Evolutionary conservation across 2,113 vertebrate genomes (phyloP), one percentile per base, ranked within the genome.

Genomic region (Glaucidium brasilianum): DNA sequence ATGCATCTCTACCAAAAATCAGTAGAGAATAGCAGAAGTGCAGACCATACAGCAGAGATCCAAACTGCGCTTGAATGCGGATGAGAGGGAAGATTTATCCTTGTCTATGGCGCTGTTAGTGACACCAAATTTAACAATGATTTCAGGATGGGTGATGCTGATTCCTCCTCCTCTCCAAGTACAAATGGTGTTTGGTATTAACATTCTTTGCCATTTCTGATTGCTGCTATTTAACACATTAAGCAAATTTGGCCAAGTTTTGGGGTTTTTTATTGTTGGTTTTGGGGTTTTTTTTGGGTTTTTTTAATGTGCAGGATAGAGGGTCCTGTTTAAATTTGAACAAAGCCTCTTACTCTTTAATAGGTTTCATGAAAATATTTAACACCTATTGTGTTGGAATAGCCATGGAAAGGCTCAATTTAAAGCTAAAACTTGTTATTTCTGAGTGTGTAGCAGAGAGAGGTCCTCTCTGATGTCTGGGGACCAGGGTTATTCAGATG

Each of bases 51-150:
- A 83, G 50, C 1, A 8, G 20, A 30, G 78, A 9, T 52, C n/a
- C 27, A 63, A 85, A 62, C 34, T 0, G 2, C 0, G 0, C 75
- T 43, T 87, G 71, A 94, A 88, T 5, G 37, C 0, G 4, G 56
- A 88, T 96, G 69, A 93, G 62, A 85, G 34, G 49, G 71, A 75
- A 64, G 63, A 41, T 86, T 97, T 90, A 75, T 58, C 68, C 56
- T 60, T 60, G 35, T 71, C 52, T 81, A 6, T 6, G 34, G 34
- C 16, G 0, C 2, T 18, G n/a, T 67, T 75, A 72, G 68, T 26
- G 47, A 72, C 2, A 35, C 52, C 43, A 60, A 68, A 94, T 81
- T 84, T 67, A 91, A 41, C 76, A 77, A 27, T 71, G 10, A 71
- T 66, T 95, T 90, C 72, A 52, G 59, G 37, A 25, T 60, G 67